These are phyloP conservation scores for Machimus atricapillus DNA, from an alignment of 2,888 invertebrate genomes.

Conservation along the genomic window DNA sequence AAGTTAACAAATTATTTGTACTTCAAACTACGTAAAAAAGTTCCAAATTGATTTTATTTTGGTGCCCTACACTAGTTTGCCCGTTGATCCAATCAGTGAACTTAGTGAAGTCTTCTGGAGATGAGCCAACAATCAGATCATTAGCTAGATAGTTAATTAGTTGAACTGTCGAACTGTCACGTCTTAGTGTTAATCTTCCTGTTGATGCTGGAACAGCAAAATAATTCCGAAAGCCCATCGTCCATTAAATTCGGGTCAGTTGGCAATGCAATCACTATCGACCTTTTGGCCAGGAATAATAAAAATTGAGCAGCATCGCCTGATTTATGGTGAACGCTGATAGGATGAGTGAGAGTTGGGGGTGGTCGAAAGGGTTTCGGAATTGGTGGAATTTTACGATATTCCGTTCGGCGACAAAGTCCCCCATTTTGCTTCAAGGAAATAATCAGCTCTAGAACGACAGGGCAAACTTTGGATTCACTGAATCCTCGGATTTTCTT, in stretches of 20 bases:
- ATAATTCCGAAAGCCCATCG: not conserved
- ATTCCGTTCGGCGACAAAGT: not conserved
- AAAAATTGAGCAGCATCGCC: not conserved
- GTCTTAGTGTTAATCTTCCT: not conserved
- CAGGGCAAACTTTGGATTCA: not conserved
- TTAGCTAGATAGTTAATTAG: not conserved
- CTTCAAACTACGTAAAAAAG: not conserved
- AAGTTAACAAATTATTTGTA: not conserved
- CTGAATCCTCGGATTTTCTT: not conserved
- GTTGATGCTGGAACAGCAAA: not conserved
- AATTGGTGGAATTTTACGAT: not conserved
- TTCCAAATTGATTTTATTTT: not conserved
- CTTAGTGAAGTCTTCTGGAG: not conserved
- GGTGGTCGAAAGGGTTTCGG: not conserved
- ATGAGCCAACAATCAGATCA: not conserved
- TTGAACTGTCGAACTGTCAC: not conserved
- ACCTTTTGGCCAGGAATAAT: not conserved
- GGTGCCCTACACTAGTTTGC: not conserved
- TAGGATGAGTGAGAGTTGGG: not conserved
- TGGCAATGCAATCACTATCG: not conserved
- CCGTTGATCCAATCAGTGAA: not conserved
- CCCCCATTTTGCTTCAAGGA: not conserved
- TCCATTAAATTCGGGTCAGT: not conserved
- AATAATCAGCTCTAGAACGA: not conserved
- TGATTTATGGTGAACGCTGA: not conserved